Base-by-base conservation (phyloP, 1,140 invertebrate genomes). In the Drosophila subobscura region DNA sequence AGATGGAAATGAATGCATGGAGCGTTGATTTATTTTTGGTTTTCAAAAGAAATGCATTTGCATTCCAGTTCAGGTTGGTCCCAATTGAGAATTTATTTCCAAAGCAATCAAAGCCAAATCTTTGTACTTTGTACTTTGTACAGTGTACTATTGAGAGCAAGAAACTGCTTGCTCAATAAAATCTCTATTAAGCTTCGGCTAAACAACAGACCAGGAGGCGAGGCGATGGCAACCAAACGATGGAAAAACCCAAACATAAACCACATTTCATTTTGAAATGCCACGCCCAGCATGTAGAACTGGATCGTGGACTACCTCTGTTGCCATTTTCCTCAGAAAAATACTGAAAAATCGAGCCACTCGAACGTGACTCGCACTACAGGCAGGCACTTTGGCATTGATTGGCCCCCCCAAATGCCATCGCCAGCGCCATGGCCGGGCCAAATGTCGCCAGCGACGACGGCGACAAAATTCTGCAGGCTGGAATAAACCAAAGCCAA, bases 311-410 rank as follows among this genome's bases (percentile, higher is more conserved):
- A 4, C 33, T 12, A 37, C 33, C 33, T 12, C 33, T 37, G 10
- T 12, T 37, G 4, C 33, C 33, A 37, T 47, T 29, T 50, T n/a
- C 23, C 5, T 49, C 23, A 37, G 33, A 12, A 37, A 37, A 37
- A 37, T 37, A 37, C 33, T 33, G 29, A 33, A 33, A 33, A 33
- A 33, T 37, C 33, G 25, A 27, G 25, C 25, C 25, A 14, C 10
- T 14, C 33, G 25, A 23, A 52, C 55, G 44, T 44, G 46, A 22
- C 71, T 51, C 44, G 20, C 33, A 33, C 22, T 46, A 51, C n/a
- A 51, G 25, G 68, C 59, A 42, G 55, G 44, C 72, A 75, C 51
- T 56, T 55, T 72, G 68, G 59, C 67, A 65, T 72, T 75, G 72
- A 75, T 75, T 75, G 72, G 60, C 45, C 45, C 50, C 16, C 16